Conservation (phyloP, 2,888 invertebrate species). For the Caenorhabditis angaria region DNA sequence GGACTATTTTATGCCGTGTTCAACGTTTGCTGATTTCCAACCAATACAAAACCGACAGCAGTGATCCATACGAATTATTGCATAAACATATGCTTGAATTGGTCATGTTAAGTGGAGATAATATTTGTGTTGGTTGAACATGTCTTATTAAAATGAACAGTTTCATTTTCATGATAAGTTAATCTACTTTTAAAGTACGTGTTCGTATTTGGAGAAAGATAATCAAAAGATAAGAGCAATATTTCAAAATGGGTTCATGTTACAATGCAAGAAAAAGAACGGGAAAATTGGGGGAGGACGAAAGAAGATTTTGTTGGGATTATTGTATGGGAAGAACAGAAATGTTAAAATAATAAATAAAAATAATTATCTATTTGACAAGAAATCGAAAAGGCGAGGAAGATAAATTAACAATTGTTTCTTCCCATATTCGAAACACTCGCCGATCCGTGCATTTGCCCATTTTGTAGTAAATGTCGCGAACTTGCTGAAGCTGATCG, state of each 20-base stretch:
- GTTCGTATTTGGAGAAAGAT: not conserved
- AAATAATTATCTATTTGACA: slow-evolving; percentile 1
- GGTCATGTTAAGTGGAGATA: slow-evolving; percentile 30
- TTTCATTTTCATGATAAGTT: no score
- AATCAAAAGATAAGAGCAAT: not conserved
- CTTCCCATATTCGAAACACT: not conserved
- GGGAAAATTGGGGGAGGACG: not conserved
- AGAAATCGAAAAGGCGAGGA: not conserved
- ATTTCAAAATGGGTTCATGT: slow-evolving; percentile 1
- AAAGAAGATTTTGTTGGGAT: not conserved
- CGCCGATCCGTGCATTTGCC: not conserved
- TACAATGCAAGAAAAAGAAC: not conserved
- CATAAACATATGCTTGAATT: slow-evolving; percentile 38
- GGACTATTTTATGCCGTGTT: slow-evolving; percentile 41
- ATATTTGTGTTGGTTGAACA: slow-evolving; percentile 38
- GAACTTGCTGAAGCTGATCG: slow-evolving; percentile 35
- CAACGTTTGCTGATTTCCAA: slow-evolving; percentile 29
- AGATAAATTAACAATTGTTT: not conserved
- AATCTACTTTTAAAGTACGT: no score
- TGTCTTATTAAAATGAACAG: not conserved
- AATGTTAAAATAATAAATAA: not conserved
- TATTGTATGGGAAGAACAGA: not conserved
- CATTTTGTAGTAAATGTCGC: slow-evolving; percentile 3
- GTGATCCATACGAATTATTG: slow-evolving; percentile 22
- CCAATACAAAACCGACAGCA: slow-evolving; percentile 9